Evolutionary conservation across 53 echinoderm and acorn worm species (phyloP).

Genomic region (Astropecten irregularis): DNA sequence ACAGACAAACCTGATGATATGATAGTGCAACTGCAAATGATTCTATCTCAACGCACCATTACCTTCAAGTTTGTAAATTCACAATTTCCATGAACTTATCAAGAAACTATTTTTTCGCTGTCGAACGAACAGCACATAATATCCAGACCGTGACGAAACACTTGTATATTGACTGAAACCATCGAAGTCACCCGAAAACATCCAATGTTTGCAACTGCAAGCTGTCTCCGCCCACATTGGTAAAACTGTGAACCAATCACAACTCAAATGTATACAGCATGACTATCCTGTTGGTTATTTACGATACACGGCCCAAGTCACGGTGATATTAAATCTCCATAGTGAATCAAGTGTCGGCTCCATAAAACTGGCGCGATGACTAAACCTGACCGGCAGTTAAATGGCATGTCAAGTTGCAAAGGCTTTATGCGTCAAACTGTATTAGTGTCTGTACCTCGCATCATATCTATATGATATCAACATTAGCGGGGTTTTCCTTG

Average conservation of each 20-base stretch:
- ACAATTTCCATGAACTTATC: neutral
- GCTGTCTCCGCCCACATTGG: constrained; percentile 11
- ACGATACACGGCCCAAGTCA: constrained; percentile 38
- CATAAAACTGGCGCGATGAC: constrained; percentile 7
- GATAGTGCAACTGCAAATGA: no score
- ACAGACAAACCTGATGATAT: no score
- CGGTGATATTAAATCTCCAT: constrained; percentile 12
- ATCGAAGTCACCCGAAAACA: neutral
- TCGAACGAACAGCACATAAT: neutral
- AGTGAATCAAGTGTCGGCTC: neutral
- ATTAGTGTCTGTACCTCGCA: neutral
- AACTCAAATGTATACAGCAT: neutral
- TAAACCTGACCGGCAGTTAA: neutral
- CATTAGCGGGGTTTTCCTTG: neutral
- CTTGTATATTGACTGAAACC: neutral
- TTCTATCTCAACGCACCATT: no score
- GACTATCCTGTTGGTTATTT: constrained; percentile 22
- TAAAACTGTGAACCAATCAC: constrained; percentile 49
- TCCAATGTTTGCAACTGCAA: neutral
- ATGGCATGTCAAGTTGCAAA: constrained; percentile 2
- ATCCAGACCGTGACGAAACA: neutral
- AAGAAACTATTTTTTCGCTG: neutral
- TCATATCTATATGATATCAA: neutral
- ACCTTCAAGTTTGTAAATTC: neutral
- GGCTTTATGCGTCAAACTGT: neutral